Evolutionary conservation across 2,888 invertebrate genomes (phyloP).

Genomic region (Macropis europaea): DNA sequence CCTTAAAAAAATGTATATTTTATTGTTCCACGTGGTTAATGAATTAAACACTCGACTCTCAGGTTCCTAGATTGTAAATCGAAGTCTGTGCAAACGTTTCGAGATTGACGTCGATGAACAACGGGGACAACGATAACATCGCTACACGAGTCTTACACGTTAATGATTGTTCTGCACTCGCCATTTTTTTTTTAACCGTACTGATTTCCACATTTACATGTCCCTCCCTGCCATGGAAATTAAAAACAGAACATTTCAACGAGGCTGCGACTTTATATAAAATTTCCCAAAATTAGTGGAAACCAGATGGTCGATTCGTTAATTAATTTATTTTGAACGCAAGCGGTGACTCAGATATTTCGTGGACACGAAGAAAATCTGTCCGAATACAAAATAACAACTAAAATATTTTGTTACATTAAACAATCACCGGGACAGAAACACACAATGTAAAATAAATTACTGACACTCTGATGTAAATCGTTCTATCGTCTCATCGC

Average conservation of each 20-base stretch:
- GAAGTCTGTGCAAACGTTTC: not conserved
- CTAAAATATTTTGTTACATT: no score
- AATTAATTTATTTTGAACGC: not conserved
- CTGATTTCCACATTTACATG: not conserved
- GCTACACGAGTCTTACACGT: conserved; percentile 3
- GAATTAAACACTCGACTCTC: not conserved
- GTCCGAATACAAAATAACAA: no score
- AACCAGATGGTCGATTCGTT: not conserved
- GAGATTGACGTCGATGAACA: conserved; percentile 1
- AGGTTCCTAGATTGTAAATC: not conserved
- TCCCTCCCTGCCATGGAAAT: no score
- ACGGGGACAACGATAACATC: not conserved
- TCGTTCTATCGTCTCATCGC: no score
- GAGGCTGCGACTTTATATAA: no score
- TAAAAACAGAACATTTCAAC: no score
- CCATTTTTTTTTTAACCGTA: not conserved
- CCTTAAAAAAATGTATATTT: no score
- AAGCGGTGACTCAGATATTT: not conserved
- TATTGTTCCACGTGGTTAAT: conserved; percentile 5
- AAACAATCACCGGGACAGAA: no score
- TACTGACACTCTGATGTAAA: no score
- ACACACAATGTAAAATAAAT: no score
- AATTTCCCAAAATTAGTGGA: not conserved
- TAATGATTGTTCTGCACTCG: conserved; percentile 43
- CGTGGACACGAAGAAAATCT: not conserved